Conservation (phyloP, 1,140 invertebrate genomes). For the Drosophila ironensis region DNA sequence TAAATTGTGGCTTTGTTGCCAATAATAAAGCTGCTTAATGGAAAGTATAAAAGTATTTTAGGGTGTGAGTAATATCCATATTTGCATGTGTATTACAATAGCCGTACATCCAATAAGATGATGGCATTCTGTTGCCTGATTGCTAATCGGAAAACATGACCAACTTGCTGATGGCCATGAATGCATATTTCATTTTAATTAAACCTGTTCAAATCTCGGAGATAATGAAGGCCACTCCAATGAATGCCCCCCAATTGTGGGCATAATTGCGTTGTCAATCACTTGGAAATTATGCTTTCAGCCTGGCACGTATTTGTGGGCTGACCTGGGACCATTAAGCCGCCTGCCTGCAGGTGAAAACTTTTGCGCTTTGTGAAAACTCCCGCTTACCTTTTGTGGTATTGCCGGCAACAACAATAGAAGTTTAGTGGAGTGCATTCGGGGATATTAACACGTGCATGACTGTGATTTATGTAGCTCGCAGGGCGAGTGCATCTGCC, state of each 20-base stretch:
- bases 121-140: too few species aligned
- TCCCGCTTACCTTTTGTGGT: conserved; percentile 8
- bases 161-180: too few species aligned
- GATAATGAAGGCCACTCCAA: too few species aligned
- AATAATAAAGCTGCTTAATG: too few species aligned
- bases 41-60: too few species aligned
- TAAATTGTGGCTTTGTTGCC: too few species aligned
- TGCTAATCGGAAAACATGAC: too few species aligned
- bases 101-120: too few species aligned
- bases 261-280: conserved; percentile 28
- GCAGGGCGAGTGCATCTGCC: conserved; percentile 17
- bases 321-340: conserved; percentile 27
- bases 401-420: conserved; percentile 33
- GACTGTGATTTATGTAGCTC: conserved; percentile 61
- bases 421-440: conserved; percentile 7
- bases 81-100: too few species aligned
- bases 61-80: too few species aligned
- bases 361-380: neutral
- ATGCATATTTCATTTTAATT: neutral
- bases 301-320: conserved; percentile 29
- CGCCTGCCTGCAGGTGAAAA: conserved; percentile 13
- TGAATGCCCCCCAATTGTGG: neutral
- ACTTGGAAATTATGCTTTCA: conserved; percentile 21
- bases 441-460: conserved; percentile 46
- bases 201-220: neutral